These are phyloP conservation scores for Galaxias olidus DNA, from an alignment of 2,797 vertebrate genomes.

Conservation along the genomic window DNA sequence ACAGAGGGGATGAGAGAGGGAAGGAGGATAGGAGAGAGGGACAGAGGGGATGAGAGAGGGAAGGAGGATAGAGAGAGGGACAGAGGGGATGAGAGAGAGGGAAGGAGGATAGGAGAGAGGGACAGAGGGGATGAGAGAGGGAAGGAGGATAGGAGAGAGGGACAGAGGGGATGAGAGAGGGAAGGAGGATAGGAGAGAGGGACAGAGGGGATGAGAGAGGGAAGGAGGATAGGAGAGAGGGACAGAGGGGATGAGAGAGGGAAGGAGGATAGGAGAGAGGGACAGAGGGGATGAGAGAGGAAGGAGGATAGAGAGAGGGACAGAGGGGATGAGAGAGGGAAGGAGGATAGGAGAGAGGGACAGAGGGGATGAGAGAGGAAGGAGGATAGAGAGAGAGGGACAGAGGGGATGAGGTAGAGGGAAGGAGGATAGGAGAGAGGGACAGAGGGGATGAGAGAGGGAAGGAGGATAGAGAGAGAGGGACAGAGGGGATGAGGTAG, in stretches of 20 bases:
- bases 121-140: neutral
- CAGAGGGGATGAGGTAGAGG: neutral
- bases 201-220: slow-evolving; percentile 6
- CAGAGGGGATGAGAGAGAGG: no score
- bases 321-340: neutral
- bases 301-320: neutral
- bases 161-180: neutral
- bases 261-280: neutral
- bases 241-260: neutral
- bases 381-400: slow-evolving; percentile 49
- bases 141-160: neutral
- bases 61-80: neutral
- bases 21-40: no score
- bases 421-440: neutral
- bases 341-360: neutral
- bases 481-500: slow-evolving; percentile 4
- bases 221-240: neutral
- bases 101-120: neutral
- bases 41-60: neutral
- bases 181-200: neutral
- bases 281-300: neutral
- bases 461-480: neutral
- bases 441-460: neutral
- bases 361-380: no score
- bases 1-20: neutral